phyloP scores from a whole-genome alignment of 64 coral and sea anemone species.

The Pocillopora verrucosa region DNA sequence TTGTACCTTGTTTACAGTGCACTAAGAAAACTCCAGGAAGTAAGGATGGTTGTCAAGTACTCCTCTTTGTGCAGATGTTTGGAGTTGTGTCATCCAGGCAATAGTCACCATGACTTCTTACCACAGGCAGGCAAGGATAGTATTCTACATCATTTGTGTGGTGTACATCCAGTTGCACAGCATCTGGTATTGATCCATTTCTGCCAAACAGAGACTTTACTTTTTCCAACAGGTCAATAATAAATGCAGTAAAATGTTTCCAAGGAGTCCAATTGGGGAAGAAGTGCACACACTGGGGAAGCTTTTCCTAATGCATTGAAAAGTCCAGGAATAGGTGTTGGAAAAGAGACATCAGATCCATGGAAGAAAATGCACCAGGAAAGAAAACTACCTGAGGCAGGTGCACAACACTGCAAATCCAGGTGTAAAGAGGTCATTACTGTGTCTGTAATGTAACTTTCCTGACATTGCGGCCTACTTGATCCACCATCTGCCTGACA shows the following conservation, averaged over 20 bases:
- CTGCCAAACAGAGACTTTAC: not conserved
- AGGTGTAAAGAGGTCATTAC: too few species aligned
- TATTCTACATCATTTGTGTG: not conserved
- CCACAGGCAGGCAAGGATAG: conserved; percentile 11
- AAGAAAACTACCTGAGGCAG: too few species aligned
- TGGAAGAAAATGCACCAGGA: too few species aligned
- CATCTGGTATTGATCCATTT: not conserved
- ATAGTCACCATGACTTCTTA: not conserved
- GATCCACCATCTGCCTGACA: too few species aligned
- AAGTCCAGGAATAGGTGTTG: not conserved
- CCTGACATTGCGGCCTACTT: too few species aligned
- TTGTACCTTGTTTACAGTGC: not conserved
- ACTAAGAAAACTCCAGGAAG: not conserved
- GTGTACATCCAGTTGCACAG: not conserved
- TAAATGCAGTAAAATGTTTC: not conserved
- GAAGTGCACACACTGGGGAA: not conserved
- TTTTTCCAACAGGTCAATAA: not conserved
- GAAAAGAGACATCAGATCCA: not conserved
- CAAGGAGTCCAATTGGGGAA: not conserved
- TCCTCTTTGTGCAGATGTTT: conserved; percentile 7
- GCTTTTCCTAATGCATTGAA: not conserved
- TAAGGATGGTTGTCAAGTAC: not conserved
- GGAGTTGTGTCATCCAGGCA: not conserved
- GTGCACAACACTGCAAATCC: too few species aligned
- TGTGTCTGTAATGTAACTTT: too few species aligned